Base-by-base conservation (phyloP, 1,140 invertebrate genomes). In the Drosophila willistoni region DNA sequence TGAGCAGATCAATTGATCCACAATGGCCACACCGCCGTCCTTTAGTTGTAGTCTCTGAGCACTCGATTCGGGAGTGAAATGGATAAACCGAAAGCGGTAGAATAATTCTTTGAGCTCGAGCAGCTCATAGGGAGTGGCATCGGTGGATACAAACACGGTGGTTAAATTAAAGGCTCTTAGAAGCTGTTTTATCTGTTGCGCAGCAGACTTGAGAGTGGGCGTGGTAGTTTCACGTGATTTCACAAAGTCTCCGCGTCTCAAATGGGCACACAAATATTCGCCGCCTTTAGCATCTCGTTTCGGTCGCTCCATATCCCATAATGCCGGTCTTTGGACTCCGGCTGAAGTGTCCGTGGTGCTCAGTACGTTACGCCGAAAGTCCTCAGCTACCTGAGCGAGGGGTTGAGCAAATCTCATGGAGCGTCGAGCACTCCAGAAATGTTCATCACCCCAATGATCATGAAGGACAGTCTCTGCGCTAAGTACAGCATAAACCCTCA, bases 1-100 rank as follows among this genome's bases (percentile, higher is more conserved):
- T 0, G 98, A 96, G 93, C 97, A 98, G 75, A 99, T 96, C 80
- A 98, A 97, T 93, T 99, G 98, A 92, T 99, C 98, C 65, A 99
- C 95, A 71, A 99, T 98, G 1, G 98, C 98, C 42, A 97, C 92
- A 13, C 96, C 97, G 17, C 98, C 98, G 92, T 98, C 97, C 92
- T 95, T 95, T 64, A 95, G 95, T 77, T 94, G 92, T 7, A 92
- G 79, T n/a, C 90, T 78, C 68, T 92, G 84, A 7, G 39, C 63
- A 14, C 77, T 75, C n/a, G 90, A 84, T 42, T 91, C 90, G 5
- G 91, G 78, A 3, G 67, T 67, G 56, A 92, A 92, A 44, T 90
- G 84, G 0, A 91, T 71, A 7, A 92, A 71, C 2, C 82, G 81
- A 10, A 78, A 79, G 2, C 84, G 74, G 19, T 80, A 59, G 59